Percentiles rank a stretch among this genome's conserved stretches.
Evolutionary conservation across 2,113 vertebrate species (phyloP).

Genomic region (Maccullochella peelii): DNA sequence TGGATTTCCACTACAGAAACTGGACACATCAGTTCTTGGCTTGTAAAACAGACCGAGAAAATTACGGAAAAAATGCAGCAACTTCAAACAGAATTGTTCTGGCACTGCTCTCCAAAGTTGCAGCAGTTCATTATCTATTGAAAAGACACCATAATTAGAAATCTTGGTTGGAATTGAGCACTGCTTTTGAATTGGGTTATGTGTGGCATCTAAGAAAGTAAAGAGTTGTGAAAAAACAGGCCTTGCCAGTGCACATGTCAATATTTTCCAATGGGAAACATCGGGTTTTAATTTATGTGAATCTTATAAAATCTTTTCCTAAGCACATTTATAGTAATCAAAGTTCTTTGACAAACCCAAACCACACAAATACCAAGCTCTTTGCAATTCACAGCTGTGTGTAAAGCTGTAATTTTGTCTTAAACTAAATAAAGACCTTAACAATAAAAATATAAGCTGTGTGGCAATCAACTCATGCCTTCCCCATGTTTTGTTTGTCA

Average conservation of each 20-base stretch:
- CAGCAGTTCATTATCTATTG: slow-evolving; percentile 43
- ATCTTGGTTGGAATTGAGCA: background rate
- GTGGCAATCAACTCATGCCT: background rate
- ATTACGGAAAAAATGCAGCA: slow-evolving; percentile 17
- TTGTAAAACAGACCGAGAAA: slow-evolving; percentile 37
- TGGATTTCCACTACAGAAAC: slow-evolving; percentile 47
- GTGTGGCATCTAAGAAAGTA: background rate
- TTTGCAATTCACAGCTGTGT: slow-evolving; percentile 43
- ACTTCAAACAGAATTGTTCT: slow-evolving; percentile 48
- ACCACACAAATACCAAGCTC: slow-evolving; percentile 26
- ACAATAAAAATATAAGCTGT: slow-evolving; percentile 26
- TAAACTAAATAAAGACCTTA: slow-evolving; percentile 39
- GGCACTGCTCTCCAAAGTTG: background rate
- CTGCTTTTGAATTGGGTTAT: slow-evolving; percentile 21
- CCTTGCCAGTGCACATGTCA: background rate
- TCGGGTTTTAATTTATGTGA: slow-evolving; percentile 14
- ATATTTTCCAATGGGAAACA: slow-evolving; percentile 38
- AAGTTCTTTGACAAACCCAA: slow-evolving; percentile 32
- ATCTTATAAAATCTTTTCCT: slow-evolving; percentile 21
- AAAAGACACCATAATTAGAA: slow-evolving; percentile 35
- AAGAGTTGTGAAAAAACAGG: background rate
- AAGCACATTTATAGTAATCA: slow-evolving; percentile 50
- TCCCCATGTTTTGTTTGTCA: background rate
- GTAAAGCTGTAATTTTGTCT: slow-evolving; percentile 54
- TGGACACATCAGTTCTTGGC: slow-evolving; percentile 26